A percentile compares a stretch with the other conserved stretches of the same genome.
These are phyloP conservation scores for Lasioglossum baleicum DNA, from an alignment of 1,140 invertebrate genomes.

Conservation along the genomic window DNA sequence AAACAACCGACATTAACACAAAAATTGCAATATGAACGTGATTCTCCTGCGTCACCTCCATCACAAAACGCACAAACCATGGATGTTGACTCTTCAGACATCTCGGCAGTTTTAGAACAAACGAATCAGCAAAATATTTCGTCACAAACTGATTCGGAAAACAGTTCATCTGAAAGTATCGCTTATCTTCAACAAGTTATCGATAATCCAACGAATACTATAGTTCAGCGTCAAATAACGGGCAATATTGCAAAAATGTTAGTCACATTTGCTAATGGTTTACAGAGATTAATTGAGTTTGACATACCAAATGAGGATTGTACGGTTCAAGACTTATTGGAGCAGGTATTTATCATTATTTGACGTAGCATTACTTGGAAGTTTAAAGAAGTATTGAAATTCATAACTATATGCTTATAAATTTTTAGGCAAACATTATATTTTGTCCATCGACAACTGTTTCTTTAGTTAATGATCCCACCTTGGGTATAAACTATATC, in stretches of 20 bases:
- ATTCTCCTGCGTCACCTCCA: conserved; percentile 48
- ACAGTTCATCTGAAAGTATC: conserved; percentile 62
- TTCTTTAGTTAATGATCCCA: conserved; percentile 85
- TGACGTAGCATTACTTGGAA: too few relatives aligned
- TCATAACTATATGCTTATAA: conserved; percentile 37
- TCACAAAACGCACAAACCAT: conserved; percentile 48
- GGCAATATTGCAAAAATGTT: conserved; percentile 87
- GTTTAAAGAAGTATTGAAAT: conserved; percentile 19
- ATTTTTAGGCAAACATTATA: conserved; percentile 82
- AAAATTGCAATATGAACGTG: conserved; percentile 54
- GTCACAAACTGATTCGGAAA: conserved; percentile 58
- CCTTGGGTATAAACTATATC: conserved; percentile 87
- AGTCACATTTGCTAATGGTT: conserved; percentile 85
- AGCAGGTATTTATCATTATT: conserved; percentile 81
- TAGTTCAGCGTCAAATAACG: conserved; percentile 77
- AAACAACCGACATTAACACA: conserved; percentile 54
- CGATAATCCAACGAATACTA: conserved; percentile 69
- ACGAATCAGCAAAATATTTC: conserved; percentile 50
- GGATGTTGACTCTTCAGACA: conserved; percentile 56
- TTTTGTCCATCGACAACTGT: conserved; percentile 84
- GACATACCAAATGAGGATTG: conserved; percentile 89
- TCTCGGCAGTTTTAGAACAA: conserved; percentile 32
- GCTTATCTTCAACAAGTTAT: conserved; percentile 74
- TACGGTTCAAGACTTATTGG: conserved; percentile 88
- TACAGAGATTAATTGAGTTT: conserved; percentile 89